Conservation (phyloP, 2,797 vertebrate genomes). For the Rachycentron canadum region DNA sequence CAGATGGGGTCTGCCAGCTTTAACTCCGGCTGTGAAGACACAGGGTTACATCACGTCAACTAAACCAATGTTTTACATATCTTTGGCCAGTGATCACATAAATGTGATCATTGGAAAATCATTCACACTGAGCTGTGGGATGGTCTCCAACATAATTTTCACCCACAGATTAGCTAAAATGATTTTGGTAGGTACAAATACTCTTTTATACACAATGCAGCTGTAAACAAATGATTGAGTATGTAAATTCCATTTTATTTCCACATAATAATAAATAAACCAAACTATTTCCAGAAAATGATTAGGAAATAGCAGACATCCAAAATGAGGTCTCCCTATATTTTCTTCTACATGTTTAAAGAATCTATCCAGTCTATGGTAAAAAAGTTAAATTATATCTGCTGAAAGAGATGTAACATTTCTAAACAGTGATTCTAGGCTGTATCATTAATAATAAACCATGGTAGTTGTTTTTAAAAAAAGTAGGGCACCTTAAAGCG, state of each 20-base stretch:
- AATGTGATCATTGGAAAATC: background rate
- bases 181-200: background rate
- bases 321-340: too few species aligned
- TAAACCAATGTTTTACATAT: background rate
- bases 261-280: background rate
- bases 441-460: background rate
- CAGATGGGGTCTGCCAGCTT: slow-evolving; percentile 98
- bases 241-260: background rate
- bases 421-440: background rate
- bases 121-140: too few species aligned
- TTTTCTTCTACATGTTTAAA: too few species aligned
- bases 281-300: too few species aligned
- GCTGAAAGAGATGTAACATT: background rate
- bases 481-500: slow-evolving; percentile 91
- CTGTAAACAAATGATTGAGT: background rate
- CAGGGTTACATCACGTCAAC: slow-evolving; percentile 20
- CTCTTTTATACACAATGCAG: background rate
- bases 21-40: slow-evolving; percentile 91
- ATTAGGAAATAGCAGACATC: too few species aligned
- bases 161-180: background rate
- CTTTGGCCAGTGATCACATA: background rate
- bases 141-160: background rate
- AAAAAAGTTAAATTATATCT: background rate
- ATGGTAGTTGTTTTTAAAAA: background rate
- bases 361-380: background rate